Percentiles rank a stretch among this genome's conserved stretches.
Conservation (phyloP, 1,140 invertebrate species). For the Ylistrum balloti region DNA sequence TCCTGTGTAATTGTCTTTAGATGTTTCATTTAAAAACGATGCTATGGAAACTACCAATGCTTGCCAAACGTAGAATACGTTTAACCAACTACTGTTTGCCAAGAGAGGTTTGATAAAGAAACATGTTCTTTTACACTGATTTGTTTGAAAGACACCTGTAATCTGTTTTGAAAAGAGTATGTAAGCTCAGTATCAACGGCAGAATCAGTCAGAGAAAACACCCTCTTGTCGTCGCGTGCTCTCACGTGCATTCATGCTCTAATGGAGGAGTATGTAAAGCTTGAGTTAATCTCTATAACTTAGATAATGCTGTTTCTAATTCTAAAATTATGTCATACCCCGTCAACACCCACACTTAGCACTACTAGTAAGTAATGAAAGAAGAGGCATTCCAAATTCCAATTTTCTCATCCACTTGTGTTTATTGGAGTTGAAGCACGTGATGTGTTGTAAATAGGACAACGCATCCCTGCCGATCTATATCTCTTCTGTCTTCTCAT, state of each 20-base stretch:
- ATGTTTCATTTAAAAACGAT: background rate
- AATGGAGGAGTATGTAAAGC: background rate
- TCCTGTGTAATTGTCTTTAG: background rate
- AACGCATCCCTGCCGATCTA: background rate
- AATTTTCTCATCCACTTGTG: conserved; percentile 6
- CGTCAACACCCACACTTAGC: background rate
- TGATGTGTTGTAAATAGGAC: conserved; percentile 19
- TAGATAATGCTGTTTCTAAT: background rate
- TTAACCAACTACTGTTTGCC: background rate
- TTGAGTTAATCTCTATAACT: background rate
- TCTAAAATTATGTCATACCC: conserved; percentile 28
- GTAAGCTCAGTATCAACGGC: conserved; percentile 8
- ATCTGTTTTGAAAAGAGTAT: conserved; percentile 11
- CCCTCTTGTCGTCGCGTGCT: conserved; percentile 9
- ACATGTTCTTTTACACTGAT: conserved; percentile 1
- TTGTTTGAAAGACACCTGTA: conserved; percentile 34
- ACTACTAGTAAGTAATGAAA: background rate
- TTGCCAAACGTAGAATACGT: background rate
- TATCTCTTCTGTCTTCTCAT: conserved; percentile 25
- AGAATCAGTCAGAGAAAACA: conserved; percentile 4
- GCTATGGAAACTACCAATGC: background rate
- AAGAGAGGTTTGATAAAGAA: conserved; percentile 39
- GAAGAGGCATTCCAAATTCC: background rate
- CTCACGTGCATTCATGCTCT: conserved; percentile 24
- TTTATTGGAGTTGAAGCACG: conserved; percentile 38